Conservation (phyloP, 2,888 invertebrate species). For the Epinotia demarniana region DNA sequence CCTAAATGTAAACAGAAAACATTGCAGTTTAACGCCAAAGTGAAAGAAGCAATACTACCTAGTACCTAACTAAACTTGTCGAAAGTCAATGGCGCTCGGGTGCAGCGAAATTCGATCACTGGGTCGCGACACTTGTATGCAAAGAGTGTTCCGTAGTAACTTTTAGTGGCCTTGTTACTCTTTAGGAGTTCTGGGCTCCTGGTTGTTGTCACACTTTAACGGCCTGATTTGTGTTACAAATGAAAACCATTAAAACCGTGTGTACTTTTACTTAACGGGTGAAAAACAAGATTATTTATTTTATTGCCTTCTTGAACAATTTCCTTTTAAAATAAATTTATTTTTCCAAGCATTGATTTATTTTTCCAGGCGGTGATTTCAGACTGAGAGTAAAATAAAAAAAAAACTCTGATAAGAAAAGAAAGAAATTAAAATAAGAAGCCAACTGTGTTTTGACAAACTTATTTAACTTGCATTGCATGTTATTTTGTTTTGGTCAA, state of each 20-base stretch:
- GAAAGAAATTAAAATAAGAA: too few relatives aligned
- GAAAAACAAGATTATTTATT: too few relatives aligned
- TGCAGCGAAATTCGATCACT: conserved; percentile 40
- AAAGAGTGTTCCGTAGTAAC: conserved; percentile 34
- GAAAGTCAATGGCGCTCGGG: conserved; percentile 32
- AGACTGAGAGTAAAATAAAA: too few relatives aligned
- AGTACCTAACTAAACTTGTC: conserved; percentile 17
- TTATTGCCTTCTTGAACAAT: too few relatives aligned
- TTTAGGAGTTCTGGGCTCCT: conserved; percentile 21
- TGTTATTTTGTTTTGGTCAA: too few relatives aligned
- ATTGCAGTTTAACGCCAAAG: conserved; percentile 5
- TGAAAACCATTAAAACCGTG: background rate
- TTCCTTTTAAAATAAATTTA: too few relatives aligned
- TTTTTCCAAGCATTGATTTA: too few relatives aligned
- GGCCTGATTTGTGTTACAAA: background rate
- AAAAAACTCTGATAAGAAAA: too few relatives aligned
- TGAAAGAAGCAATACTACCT: conserved; percentile 20
- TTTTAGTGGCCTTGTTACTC: conserved; percentile 36
- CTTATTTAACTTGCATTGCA: too few relatives aligned
- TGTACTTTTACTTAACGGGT: too few relatives aligned
- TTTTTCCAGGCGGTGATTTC: too few relatives aligned
- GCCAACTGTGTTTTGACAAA: too few relatives aligned
- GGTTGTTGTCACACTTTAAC: conserved; percentile 20
- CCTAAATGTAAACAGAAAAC: conserved; percentile 2
- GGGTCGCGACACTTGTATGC: conserved; percentile 38